Evolutionary conservation across 2,888 invertebrate species (phyloP), one percentile per base, ranked within the genome.

Genomic region (Protonemura montana): DNA sequence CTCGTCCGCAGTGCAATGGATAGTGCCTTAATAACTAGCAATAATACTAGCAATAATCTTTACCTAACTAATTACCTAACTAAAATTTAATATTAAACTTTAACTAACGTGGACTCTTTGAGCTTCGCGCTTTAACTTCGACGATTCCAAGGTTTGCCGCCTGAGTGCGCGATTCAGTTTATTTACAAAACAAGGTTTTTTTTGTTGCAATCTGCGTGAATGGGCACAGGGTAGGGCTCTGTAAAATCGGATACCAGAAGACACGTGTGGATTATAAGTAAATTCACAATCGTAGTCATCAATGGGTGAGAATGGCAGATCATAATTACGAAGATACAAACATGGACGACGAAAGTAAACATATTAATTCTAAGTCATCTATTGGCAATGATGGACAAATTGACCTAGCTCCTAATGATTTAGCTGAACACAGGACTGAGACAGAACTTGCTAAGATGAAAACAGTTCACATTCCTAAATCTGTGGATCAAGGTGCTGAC

Each of bases 181-280:
- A 81, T 81, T 81, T 81, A 81, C 81, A 81, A 81, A 81, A 81
- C 81, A 81, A 81, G 81, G 81, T 2, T 81, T 81, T n/a, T 28
- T 28, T 78, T 78, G 78, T 78, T 78, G 26, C 26, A 78, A 28
- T 27, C 27, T 27, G 26, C 78, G 6, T 59, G 59, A 59, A 59
- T 59, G 59, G 59, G 28, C 78, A 28, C 27, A 78, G 78, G 78
- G 78, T 16, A 78, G 78, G 78, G 78, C 78, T 78, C 78, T 27
- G 78, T 2, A 25, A 78, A 78, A 78, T 1, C 3, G 10, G 26
- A 78, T 21, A 78, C 5, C 26, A 28, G 26, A 28, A 78, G 28
- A 26, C 78, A 78, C 78, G 78, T 78, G 78, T 78, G 78, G 78
- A 28, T 78, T 26, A 25, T 7, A 25, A 27, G 10, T 21, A 6